Evolutionary conservation across 2,888 invertebrate species (phyloP), one percentile per base, ranked within the genome.

Genomic region (Beris chalybata): DNA sequence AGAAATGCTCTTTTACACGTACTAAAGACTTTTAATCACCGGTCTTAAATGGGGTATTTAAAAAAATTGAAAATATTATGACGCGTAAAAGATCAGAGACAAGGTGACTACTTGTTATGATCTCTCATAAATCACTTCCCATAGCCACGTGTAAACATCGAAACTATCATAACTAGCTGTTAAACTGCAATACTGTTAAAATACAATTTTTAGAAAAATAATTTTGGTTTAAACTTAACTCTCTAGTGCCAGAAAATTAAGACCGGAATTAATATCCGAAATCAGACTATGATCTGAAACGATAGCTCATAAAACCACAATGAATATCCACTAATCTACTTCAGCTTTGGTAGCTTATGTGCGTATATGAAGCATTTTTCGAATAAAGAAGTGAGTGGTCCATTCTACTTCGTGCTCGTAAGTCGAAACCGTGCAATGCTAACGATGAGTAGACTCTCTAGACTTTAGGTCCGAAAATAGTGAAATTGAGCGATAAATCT

Each of bases 401-500:
- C 22, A 22, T 22, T 22, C 22, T 22, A 22, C 22, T 22, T 22
- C 22, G 22, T 22, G 22, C 22, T 22, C 22, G 22, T 22, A 22
- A 22, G 22, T 22, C 22, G 22, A 22, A 22, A 22, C 22, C 22
- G 22, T 22, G 3, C 22, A 22, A 22, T 22, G 22, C 22, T 22
- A 22, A 22, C 22, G 22, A 22, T 22, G 5, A 38, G 38, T 38
- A 38, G 38, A 5, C 9, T 38, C 38, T 38, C 38, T 38, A 38
- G 38, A 38, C 38, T 3, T 38, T 5, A 1, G 13, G 50, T 65
- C 50, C 65, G 43, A 65, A 65, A 65, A 65, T 65, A 65, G 65
- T 52, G 50, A 15, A 50, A 11, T n/a, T 29, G 38, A 52, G 15
- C 57, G 30, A 65, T 65, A 65, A 65, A 65, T 65, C 58, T 65